Base-by-base conservation (phyloP, 2,797 vertebrate species). In the Sus cebifrons region DNA sequence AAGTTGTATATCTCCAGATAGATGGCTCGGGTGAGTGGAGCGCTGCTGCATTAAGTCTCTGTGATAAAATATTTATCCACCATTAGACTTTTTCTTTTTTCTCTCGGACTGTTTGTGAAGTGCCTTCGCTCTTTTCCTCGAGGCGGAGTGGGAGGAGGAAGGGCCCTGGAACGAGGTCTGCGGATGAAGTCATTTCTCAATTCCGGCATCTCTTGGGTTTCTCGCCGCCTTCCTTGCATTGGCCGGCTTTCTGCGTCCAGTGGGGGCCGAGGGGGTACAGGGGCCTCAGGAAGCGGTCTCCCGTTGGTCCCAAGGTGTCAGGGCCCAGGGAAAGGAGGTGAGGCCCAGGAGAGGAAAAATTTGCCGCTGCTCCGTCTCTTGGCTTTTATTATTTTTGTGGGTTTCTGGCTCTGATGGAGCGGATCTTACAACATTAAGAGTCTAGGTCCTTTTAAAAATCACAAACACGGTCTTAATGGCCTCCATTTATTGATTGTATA, bases 1-100 rank as follows among this genome's bases (percentile, higher is more conserved):
- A 97, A 97, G 96, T 96, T 98, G 98, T 97, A 97, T 98, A 96
- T 98, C 98, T 83, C 14, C 95, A 97, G 98, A 98, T 98, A 94
- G 91, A 98, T 96, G 67, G 97, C 98, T 74, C 15, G 54, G 40
- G 96, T 6, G 96, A 97, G 89, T 86, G 20, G 60, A 60, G 92
- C 70, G 40, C 89, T 3, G 94, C 95, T 58, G 97, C 78, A 88
- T 96, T 96, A 96, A 98, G 97, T 98, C 98, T 95, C 6, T 70
- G 49, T 64, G 78, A 97, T 98, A 90, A 98, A 98, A 98, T 98
- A 98, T 98, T 98, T 98, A 98, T 98, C 96, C 96, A 84, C 98
- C 95, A 95, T 98, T 98, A 98, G 96, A 96, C 65, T 36, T 95
- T 96, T 94, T 91, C 44, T 94, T 84, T 94, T 78, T 71, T 8